Evolutionary conservation across 1,140 invertebrate genomes (phyloP).

Genomic region (Hycleus cichorii): DNA sequence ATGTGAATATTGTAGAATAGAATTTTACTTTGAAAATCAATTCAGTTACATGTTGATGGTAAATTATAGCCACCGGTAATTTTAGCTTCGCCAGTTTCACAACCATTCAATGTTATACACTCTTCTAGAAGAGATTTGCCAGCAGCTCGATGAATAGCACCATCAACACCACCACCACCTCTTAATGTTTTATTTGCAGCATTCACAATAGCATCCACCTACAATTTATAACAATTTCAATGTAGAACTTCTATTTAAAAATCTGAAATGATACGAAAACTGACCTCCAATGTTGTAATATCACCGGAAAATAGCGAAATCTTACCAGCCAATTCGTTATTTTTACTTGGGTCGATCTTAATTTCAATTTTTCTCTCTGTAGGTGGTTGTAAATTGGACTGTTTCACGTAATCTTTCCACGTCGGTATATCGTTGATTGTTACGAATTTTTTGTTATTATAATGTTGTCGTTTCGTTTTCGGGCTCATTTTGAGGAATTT

Average conservation of each 20-base stretch:
- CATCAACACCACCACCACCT: conserved; percentile 85
- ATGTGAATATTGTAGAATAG: conserved; percentile 16
- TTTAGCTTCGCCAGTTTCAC: conserved; percentile 71
- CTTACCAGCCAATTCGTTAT: conserved; percentile 49
- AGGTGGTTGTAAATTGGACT: conserved; percentile 38
- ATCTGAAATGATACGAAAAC: background rate
- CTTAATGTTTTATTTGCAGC: conserved; percentile 74
- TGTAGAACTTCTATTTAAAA: background rate
- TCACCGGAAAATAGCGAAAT: conserved; percentile 69
- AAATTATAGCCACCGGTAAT: conserved; percentile 72
- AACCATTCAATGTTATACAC: conserved; percentile 64
- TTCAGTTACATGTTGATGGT: conserved; percentile 62
- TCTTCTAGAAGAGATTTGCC: conserved; percentile 60
- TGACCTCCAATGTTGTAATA: conserved; percentile 73
- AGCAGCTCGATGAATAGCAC: conserved; percentile 75
- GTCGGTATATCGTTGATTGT: conserved; percentile 48
- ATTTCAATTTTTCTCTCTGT: conserved; percentile 38
- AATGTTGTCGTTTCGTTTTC: conserved; percentile 50
- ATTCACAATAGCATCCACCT: conserved; percentile 87
- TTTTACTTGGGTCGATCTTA: conserved; percentile 40
- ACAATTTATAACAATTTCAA: conserved; percentile 16
- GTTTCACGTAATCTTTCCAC: conserved; percentile 51
- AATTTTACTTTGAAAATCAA: background rate
- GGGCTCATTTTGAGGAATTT: conserved; percentile 48
- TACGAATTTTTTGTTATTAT: conserved; percentile 43